Evolutionary conservation across 2,888 invertebrate species (phyloP).

Genomic region (Orchesella flavescens): DNA sequence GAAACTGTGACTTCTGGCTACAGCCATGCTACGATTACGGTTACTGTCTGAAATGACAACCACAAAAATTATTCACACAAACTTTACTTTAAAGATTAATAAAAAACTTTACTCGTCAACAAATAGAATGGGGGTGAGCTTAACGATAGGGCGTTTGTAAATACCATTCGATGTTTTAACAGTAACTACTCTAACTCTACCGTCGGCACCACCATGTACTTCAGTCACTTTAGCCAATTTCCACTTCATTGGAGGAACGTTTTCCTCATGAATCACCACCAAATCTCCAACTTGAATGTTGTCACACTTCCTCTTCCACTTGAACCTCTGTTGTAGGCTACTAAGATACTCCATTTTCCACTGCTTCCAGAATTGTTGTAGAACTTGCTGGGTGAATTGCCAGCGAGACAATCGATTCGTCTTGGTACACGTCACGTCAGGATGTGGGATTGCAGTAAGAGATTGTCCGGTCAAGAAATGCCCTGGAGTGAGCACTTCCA

Average conservation of each 20-base stretch:
- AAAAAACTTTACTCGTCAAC: background rate
- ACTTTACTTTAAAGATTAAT: background rate
- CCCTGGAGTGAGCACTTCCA: constrained; percentile 69
- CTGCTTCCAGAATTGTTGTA: constrained; percentile 53
- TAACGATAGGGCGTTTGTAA: background rate
- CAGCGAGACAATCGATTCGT: constrained; percentile 30
- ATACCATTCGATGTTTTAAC: constrained; percentile 58
- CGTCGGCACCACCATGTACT: constrained; percentile 72
- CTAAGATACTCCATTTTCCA: constrained; percentile 54
- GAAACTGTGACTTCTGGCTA: background rate
- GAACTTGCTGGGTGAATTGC: constrained; percentile 52
- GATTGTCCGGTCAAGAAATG: constrained; percentile 68
- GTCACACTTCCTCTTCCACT: constrained; percentile 25
- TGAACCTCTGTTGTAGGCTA: constrained; percentile 54
- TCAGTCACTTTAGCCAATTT: constrained; percentile 69
- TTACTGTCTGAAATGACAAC: background rate
- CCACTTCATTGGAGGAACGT: constrained; percentile 66
- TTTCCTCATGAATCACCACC: constrained; percentile 58
- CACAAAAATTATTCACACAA: background rate
- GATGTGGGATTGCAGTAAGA: constrained; percentile 52
- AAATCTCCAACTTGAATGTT: constrained; percentile 50
- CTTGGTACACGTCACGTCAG: constrained; percentile 8
- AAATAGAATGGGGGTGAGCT: background rate
- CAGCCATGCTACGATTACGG: background rate
- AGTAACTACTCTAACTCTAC: constrained; percentile 71